Evolutionary conservation across 1,140 invertebrate species (phyloP), one percentile per base, ranked within the genome.

Genomic region (Aethina tumida): DNA sequence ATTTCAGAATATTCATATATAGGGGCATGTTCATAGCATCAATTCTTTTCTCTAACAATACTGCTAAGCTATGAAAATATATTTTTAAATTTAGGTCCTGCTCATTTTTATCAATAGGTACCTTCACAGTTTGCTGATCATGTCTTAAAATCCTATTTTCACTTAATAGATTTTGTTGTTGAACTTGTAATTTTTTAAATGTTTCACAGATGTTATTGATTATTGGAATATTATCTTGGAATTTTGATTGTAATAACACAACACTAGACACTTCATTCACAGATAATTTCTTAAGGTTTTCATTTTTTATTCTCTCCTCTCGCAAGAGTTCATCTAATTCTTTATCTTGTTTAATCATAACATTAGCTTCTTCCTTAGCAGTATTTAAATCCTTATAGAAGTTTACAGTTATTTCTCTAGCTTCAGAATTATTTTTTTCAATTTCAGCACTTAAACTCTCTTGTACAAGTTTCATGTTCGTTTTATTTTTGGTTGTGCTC

Each of bases 361-460:
- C 21, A 3, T 21, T 9, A 21, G 42, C 47, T 31, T 41, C 24
- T 4, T 31, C 19, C 30, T 32, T 39, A 5, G 18, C 22, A 10
- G 35, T 17, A 7, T 32, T 15, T 21, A 20, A 33, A 6, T 39
- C 21, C 16, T 38, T 22, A 10, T 50, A 9, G 24, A 49, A 50
- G 12, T 40, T 24, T 4, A 27, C n/a, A 5, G 30, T 17, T 10
- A 27, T n/a, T 30, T 35, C 34, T 16, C 25, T 34, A 15, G 34
- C 37, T 27, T 25, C 10, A 7, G 30, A 30, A 27, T 49, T 37
- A 31, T 42, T 44, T 13, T 33, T 21, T 6, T 9, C 7, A 14
- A 38, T 41, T 19, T 21, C 26, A 20, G 17, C 44, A 15, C 41
- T 39, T 16, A 53, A 24, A n/a, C 39, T 32, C 34, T 22, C 37